Base-by-base conservation (phyloP, 2,888 invertebrate genomes). In the Nowickia ferox region DNA sequence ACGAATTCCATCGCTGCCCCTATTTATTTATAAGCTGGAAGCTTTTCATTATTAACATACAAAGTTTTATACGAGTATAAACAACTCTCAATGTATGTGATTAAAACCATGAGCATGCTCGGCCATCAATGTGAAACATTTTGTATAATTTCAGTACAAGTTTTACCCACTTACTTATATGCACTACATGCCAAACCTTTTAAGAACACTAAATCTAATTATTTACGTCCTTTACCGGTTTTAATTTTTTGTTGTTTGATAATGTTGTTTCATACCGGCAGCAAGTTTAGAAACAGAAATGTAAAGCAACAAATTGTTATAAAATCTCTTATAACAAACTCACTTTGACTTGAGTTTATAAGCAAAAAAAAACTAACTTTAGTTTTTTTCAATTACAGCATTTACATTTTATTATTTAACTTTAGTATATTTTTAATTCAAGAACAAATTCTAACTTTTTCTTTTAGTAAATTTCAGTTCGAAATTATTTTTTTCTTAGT, bases 211-310 rank as follows among this genome's bases (percentile, higher is more conserved):
- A 51, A 76, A 46, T 53, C 77, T 71, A 85, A 82, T 78, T 74
- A 77, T 84, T 78, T 74, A 77, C 81, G 81, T 81, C 77, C 81
- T 81, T 84, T 84, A 68, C 71, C 68, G 80, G 84, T 80, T 71
- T 51, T 22, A 2, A 2, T 48, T 78, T 78, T 42, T 13, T 46
- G 1, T 65, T 22, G 0, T 13, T 40, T n/a, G n/a, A n/a, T n/a
- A n/a, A n/a, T n/a, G n/a, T n/a, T n/a, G n/a, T n/a, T 13, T 48
- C 40, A 40, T 55, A 55, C 30, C 44, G 1, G 1, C 42, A 53
- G 15, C 44, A 40, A 59, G 17, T 42, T 42, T 30, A 40, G 0
- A 66, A 59, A 17, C 65, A 80, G 69, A 8, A 19, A 5, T 1
- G 22, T 2, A 30, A 80, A 59, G 42, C 30, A 65, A 57, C 5